Conservation (phyloP, 2,113 vertebrate species). For the Peromyscus polionotus region DNA sequence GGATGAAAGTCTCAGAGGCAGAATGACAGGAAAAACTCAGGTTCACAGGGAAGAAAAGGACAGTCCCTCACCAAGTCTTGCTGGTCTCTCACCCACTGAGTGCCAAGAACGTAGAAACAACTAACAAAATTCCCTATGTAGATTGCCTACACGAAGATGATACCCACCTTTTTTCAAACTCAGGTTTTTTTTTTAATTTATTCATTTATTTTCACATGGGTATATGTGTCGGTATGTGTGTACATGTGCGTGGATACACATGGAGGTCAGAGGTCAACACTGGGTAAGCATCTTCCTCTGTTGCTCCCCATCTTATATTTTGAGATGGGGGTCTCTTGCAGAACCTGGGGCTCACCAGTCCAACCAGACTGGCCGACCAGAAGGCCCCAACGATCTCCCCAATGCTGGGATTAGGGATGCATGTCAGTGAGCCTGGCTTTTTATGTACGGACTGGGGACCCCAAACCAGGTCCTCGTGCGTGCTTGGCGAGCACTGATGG, state of each 20-base stretch:
- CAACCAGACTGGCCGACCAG: neutral
- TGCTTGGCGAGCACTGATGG: neutral
- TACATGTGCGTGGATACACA: neutral
- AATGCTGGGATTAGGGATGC: neutral
- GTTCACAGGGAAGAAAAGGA: neutral
- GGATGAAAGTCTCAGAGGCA: neutral
- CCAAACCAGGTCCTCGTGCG: neutral
- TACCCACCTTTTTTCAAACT: neutral
- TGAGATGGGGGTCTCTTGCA: neutral
- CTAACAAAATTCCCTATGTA: neutral
- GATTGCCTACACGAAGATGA: neutral
- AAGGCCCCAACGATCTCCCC: too few relatives aligned
- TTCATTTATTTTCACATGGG: neutral
- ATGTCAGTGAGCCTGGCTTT: neutral
- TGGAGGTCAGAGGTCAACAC: neutral
- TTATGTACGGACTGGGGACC: neutral
- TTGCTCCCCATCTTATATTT: neutral
- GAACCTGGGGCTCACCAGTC: neutral
- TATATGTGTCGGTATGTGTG: neutral
- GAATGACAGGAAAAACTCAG: neutral
- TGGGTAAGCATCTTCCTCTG: neutral
- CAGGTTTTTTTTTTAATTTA: neutral
- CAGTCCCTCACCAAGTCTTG: neutral
- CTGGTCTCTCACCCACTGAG: neutral
- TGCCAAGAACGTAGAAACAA: neutral